Conservation (phyloP, 1,140 invertebrate species). For the Drosophila ananassae region DNA sequence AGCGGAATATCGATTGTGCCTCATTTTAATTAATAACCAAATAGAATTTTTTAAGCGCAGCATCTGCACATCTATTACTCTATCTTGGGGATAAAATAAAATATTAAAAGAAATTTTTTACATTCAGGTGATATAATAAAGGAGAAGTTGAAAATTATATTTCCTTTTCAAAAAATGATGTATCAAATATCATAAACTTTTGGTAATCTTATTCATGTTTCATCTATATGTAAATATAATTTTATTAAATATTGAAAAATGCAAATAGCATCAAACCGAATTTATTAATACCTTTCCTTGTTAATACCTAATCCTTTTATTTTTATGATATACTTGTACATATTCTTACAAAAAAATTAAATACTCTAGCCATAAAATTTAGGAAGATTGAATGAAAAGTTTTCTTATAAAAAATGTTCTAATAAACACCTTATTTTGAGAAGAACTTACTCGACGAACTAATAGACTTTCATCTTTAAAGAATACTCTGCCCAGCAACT, state of each 20-base stretch:
- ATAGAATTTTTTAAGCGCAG: slow-evolving; percentile 33
- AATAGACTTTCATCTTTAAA: neutral
- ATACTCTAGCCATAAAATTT: too few relatives aligned
- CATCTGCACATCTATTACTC: neutral
- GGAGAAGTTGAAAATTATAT: too few relatives aligned
- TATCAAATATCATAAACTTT: too few relatives aligned
- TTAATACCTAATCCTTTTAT: too few relatives aligned
- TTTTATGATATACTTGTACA: too few relatives aligned
- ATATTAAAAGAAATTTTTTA: neutral
- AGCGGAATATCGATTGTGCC: slow-evolving; percentile 64
- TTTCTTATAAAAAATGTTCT: too few relatives aligned
- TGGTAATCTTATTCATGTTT: neutral
- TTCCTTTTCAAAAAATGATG: too few relatives aligned
- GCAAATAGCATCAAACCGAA: neutral
- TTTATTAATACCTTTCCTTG: neutral
- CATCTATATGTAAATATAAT: neutral
- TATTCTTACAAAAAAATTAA: too few relatives aligned
- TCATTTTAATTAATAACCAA: slow-evolving; percentile 76
- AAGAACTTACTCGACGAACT: neutral
- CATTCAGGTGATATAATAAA: too few relatives aligned
- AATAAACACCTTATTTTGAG: too few relatives aligned
- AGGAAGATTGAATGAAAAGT: too few relatives aligned
- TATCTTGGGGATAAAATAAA: neutral
- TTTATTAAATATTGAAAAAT: too few relatives aligned
- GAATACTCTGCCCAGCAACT: slow-evolving; percentile 26